Base-by-base conservation (phyloP, 2,888 invertebrate species). In the Coremacera marginata region DNA sequence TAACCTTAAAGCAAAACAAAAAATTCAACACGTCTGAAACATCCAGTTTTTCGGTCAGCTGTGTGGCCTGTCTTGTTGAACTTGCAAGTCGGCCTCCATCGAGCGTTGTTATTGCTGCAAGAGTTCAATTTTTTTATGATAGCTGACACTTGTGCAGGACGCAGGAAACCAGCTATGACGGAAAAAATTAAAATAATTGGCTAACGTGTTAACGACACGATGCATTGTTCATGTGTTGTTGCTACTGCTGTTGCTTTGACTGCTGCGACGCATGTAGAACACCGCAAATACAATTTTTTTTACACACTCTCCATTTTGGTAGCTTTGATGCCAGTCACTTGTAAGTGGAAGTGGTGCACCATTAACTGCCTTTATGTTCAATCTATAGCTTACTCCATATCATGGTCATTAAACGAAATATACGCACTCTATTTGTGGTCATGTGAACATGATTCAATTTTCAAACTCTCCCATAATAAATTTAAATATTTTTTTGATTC, bases 151-250 rank as follows among this genome's bases (percentile, higher is more conserved):
- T 37, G 31, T 63, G 25, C n/a, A 34, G 27, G n/a, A 8, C 75
- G 81, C 75, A 79, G 74, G 76, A 14, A 51, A 49, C 22, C 68
- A 68, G 31, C 70, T 55, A 37, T n/a, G n/a, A 19, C 34, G 34
- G 11, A 77, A 75, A 72, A 79, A 81, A 81, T 80, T 81, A 81
- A 80, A 81, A 77, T 79, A 81, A 81, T 81, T 81, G 81, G 79
- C 80, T 78, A 44, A 79, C 80, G 81, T 80, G 80, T 68, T 49
- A 25, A 68, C 25, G 51, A 68, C 68, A 49, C 49, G 49, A 0
- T 11, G 11, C 27, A 27, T 11, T 27, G 16, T 16, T 51, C 25
- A 51, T 60, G 19, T 68, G 51, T 68, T 68, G 68, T 51, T 49
- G 51, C 16, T 51, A 19, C 19, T 49, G 22, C 5, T 65, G 25